Evolutionary conservation across 2,113 vertebrate genomes (phyloP), one percentile per base, ranked within the genome.

Genomic region (Jaculus jaculus): DNA sequence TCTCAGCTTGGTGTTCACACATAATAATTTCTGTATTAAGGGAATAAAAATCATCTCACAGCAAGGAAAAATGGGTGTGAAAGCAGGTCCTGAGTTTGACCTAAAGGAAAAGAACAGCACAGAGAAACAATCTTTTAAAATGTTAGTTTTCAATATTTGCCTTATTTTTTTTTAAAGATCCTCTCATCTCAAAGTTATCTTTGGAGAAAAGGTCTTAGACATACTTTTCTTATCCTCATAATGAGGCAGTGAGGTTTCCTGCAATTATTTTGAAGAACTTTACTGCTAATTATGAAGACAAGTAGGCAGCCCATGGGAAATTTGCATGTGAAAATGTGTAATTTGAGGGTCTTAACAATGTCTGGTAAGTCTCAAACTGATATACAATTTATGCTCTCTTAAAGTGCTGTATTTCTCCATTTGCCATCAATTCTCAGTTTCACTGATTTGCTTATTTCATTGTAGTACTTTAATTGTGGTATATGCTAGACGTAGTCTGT

Each of bases 1-100:
- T 81, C 51, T 78, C 81, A 74, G 58, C 81, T 78, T 95, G 39
- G 15, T 95, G 95, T 95, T 95, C 77, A 95, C 73, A 96, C 84
- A 39, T 92, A 90, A 93, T 89, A 89, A 84, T 60, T 82, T 94
- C 60, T 94, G 26, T 94, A 84, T 80, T 95, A 92, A 63, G 95
- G 32, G 17, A 92, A 84, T 87, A 84, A 94, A 95, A 89, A 94
- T 93, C 90, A 91, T 84, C n/a, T 91, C 69, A 81, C 84, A 91
- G 30, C 58, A 80, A 86, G 87, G 80, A 94, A 92, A 92, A 84
- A 34, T 65, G 30, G 5, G 77, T 86, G 39, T 87, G 66, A 95
- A 94, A 84, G n/a, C 21, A 84, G 42, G 65, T 8, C 63, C 47
- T 80, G n/a, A 23, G 87, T 73, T 13, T 34, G 42, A 78, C 7